Conservation (phyloP, 92 coral and sea anemone species). For the Epizoanthus stellaris region DNA sequence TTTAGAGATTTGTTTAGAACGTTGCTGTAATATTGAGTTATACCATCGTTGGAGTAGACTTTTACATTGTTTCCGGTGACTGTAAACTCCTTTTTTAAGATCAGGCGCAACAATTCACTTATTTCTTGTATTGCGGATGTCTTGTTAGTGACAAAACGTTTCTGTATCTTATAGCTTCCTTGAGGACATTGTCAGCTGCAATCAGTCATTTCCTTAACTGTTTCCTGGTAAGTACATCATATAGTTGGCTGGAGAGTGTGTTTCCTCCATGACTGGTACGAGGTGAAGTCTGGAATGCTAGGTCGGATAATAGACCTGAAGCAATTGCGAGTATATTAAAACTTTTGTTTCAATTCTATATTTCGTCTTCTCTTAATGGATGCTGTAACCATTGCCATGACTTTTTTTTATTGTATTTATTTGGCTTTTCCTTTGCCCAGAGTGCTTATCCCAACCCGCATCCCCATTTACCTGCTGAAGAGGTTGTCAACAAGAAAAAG, state of each 20-base stretch:
- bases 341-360: neutral
- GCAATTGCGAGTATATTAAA: neutral
- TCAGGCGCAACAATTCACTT: too few relatives aligned
- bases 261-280: too few relatives aligned
- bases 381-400: too few relatives aligned
- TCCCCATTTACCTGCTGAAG: slow-evolving; percentile 91
- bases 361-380: neutral
- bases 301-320: too few relatives aligned
- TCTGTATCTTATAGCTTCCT: slow-evolving; percentile 60
- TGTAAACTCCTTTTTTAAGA: too few relatives aligned
- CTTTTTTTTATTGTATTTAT: too few relatives aligned
- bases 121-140: neutral
- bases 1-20: too few relatives aligned
- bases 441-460: slow-evolving; percentile 88
- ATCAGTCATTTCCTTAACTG: slow-evolving; percentile 97
- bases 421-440: slow-evolving; percentile 37
- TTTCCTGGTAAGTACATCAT: slow-evolving; percentile 77
- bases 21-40: too few relatives aligned
- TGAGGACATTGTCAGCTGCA: slow-evolving; percentile 85
- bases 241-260: too few relatives aligned
- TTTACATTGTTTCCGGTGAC: too few relatives aligned
- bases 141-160: neutral
- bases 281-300: too few relatives aligned
- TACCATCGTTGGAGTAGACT: too few relatives aligned
- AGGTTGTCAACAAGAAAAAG: slow-evolving; percentile 88